phyloP scores from a whole-genome alignment of 2,113 vertebrate species.

The Chaenogobius annularis region DNA sequence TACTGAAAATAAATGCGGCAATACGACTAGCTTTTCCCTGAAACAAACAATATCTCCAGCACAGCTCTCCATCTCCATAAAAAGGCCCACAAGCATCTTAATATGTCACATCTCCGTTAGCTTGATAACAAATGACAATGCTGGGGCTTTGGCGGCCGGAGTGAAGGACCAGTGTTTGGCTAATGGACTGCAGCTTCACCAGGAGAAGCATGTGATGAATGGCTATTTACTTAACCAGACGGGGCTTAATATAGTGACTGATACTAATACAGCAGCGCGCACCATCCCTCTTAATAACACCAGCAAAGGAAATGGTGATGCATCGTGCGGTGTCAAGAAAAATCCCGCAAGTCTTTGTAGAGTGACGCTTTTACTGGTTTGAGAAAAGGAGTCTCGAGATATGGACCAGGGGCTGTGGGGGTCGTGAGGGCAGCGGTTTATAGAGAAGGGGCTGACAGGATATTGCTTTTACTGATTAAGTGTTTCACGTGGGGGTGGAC shows the following conservation, averaged over 20 bases:
- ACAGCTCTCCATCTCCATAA: slow-evolving; percentile 5
- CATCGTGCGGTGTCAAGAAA: slow-evolving; percentile 19
- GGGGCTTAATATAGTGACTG: slow-evolving; percentile 61
- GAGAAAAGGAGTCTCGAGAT: slow-evolving; percentile 12
- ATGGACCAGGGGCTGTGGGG: neutral
- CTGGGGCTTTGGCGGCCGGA: slow-evolving; percentile 17
- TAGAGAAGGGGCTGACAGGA: neutral
- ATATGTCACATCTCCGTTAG: slow-evolving; percentile 34
- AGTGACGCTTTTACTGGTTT: slow-evolving; percentile 18
- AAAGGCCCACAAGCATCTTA: slow-evolving; percentile 17
- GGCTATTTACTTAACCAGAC: slow-evolving; percentile 75
- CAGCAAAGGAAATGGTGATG: slow-evolving; percentile 22
- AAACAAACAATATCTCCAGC: slow-evolving; percentile 10
- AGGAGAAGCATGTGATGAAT: slow-evolving; percentile 69
- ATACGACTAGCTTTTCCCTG: slow-evolving; percentile 19
- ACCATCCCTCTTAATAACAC: neutral
- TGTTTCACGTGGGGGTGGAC: no score
- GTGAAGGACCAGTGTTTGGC: slow-evolving; percentile 42
- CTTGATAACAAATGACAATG: slow-evolving; percentile 49
- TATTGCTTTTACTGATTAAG: neutral
- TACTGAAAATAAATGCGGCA: slow-evolving; percentile 9
- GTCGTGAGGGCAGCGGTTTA: neutral
- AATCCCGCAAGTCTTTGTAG: slow-evolving; percentile 18
- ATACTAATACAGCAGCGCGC: slow-evolving; percentile 35
- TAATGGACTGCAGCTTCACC: slow-evolving; percentile 73